A percentile compares a stretch with the other conserved stretches of the same genome.
phyloP scores from a whole-genome alignment of 2,888 invertebrate genomes.

The Philereme transversata region DNA sequence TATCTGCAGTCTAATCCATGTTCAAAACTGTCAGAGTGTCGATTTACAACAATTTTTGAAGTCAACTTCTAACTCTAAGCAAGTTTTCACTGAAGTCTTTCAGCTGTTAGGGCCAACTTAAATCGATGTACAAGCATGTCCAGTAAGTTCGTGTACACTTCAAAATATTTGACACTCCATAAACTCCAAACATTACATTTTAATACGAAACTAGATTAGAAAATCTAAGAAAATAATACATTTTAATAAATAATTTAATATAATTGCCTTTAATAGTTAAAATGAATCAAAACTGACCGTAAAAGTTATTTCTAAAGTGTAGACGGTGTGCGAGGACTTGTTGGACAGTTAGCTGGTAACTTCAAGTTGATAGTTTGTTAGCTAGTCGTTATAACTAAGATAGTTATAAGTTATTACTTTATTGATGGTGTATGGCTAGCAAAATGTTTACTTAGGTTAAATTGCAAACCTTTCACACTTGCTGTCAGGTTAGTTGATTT shows the following conservation, averaged over 20 bases:
- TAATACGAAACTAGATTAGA: too few relatives aligned
- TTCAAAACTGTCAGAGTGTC: slow-evolving; percentile 14
- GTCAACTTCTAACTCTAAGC: slow-evolving; percentile 4
- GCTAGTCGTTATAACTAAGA: slow-evolving; percentile 13
- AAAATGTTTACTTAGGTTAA: slow-evolving; percentile 6
- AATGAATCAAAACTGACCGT: too few relatives aligned
- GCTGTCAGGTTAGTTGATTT: neutral
- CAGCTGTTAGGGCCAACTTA: neutral
- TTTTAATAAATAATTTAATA: too few relatives aligned
- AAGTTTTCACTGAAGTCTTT: slow-evolving; percentile 17
- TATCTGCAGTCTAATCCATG: neutral
- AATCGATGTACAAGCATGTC: neutral
- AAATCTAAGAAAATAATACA: too few relatives aligned
- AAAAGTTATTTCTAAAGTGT: neutral
- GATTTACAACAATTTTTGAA: neutral
- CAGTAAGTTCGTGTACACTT: neutral
- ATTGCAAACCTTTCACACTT: neutral
- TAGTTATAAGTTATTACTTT: slow-evolving; percentile 12
- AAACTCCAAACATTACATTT: too few relatives aligned
- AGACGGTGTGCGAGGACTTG: neutral
- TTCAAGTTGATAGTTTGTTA: neutral
- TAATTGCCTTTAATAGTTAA: too few relatives aligned
- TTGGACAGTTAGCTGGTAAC: neutral
- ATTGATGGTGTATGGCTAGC: slow-evolving; percentile 7
- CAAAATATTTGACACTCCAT: too few relatives aligned